Evolutionary conservation across 2,113 vertebrate species (phyloP), one percentile per base, ranked within the genome.

Genomic region (Cichladusa arquata): DNA sequence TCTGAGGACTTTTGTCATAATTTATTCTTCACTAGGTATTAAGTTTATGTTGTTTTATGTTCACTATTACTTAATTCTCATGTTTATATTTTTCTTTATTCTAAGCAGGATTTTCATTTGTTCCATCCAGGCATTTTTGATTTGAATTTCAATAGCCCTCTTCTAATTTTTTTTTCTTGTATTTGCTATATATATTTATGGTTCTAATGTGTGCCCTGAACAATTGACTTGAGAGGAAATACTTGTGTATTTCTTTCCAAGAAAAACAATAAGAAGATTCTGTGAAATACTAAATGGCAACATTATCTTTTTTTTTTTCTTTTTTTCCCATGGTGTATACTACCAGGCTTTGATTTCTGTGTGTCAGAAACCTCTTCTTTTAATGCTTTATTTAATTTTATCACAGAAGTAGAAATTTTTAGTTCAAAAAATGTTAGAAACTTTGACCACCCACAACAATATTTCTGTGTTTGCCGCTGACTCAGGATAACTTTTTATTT

Each of bases 271-370:
- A 6, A 67, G 33, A 66, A 12, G 8, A 31, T n/a, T 51, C 16
- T 56, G 18, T 31, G 23, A 72, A 56, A 77, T 65, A 31, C 53
- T 22, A 65, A 51, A 67, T 5, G 1, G 4, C 5, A 61, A 38
- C 0, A 1, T n/a, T 7, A 36, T 36, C 36, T 1, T 12, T 9
- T 10, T 25, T 25, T 60, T 29, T 5, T 50, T 26, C 14, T 28
- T 51, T 25, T 62, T 31, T 14, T 3, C 19, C 14, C 11, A 22
- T 33, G 11, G 4, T n/a, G 5, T 36, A 57, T 58, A 8, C 19
- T n/a, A 83, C 19, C 13, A 73, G 78, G 13, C 2, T 10, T 38
- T 48, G 4, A 53, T 28, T 66, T 81, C 38, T 73, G 5, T 70
- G 11, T 11, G n/a, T 54, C 58, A 50, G 15, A 40, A 92, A 58